Conservation (phyloP, 2,888 invertebrate species). For the Acrobasis suavella region DNA sequence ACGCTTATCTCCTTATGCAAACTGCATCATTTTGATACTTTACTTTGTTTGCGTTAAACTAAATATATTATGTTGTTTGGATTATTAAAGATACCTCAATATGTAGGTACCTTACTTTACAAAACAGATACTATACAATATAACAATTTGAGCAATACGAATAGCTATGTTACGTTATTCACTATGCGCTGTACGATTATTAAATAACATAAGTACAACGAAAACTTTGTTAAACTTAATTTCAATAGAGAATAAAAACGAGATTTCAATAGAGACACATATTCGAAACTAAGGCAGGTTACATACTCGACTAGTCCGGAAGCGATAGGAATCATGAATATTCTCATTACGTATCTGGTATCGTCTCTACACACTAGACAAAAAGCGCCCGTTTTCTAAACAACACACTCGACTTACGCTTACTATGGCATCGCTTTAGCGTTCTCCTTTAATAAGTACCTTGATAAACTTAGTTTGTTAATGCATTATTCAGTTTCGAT, state of each 20-base stretch:
- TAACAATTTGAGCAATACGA: too few relatives aligned
- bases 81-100: too few relatives aligned
- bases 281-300: slow-evolving; percentile 59
- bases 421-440: slow-evolving; percentile 22
- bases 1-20: slow-evolving; percentile 75
- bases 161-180: too few relatives aligned
- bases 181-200: too few relatives aligned
- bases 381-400: slow-evolving; percentile 42
- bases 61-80: too few relatives aligned
- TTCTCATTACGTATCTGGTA: slow-evolving; percentile 58
- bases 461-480: slow-evolving; percentile 6
- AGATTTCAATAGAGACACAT: neutral
- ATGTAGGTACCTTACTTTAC: too few relatives aligned
- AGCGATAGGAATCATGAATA: slow-evolving; percentile 58
- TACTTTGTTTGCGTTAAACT: neutral
- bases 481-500: slow-evolving; percentile 4
- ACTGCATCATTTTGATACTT: slow-evolving; percentile 64
- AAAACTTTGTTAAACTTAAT: neutral
- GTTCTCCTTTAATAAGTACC: slow-evolving; percentile 26
- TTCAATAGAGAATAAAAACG: too few relatives aligned
- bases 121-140: too few relatives aligned
- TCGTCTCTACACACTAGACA: slow-evolving; percentile 52
- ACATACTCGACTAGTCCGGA: slow-evolving; percentile 64
- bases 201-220: too few relatives aligned
- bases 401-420: slow-evolving; percentile 25